Evolutionary conservation across 2,888 invertebrate species (phyloP).

Genomic region (Acanthosepion lycidas): DNA sequence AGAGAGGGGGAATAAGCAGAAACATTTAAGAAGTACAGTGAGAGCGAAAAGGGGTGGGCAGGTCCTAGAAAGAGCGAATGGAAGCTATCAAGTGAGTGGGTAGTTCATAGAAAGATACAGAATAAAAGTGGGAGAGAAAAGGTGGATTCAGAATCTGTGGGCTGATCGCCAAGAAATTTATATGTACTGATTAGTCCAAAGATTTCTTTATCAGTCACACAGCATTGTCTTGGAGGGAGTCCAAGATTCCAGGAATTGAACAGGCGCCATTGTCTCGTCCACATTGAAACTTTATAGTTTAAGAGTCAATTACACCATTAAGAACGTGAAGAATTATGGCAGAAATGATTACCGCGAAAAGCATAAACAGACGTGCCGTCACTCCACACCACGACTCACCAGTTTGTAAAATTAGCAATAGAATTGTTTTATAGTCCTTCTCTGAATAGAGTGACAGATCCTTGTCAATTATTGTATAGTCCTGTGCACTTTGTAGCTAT

Average conservation of each 20-base stretch:
- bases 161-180: background rate
- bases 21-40: background rate
- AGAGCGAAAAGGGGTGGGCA: background rate
- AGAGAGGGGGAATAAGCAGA: background rate
- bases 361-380: background rate
- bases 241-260: conserved; percentile 33
- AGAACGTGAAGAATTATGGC: background rate
- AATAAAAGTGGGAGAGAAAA: background rate
- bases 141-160: background rate
- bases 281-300: conserved; percentile 22
- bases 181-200: background rate
- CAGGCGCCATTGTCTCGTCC: background rate
- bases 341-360: background rate
- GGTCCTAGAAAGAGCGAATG: background rate
- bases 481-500: background rate
- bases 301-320: conserved; percentile 22
- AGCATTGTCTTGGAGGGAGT: background rate
- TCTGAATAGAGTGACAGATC: background rate
- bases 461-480: background rate
- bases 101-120: background rate
- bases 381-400: background rate
- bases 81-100: background rate
- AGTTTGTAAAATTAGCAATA: background rate
- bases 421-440: background rate
- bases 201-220: conserved; percentile 22